A percentile compares a stretch with the other conserved stretches of the same genome.
These are phyloP conservation scores for Mionectes macconnelli DNA, from an alignment of 2,113 vertebrate species.

Conservation along the genomic window DNA sequence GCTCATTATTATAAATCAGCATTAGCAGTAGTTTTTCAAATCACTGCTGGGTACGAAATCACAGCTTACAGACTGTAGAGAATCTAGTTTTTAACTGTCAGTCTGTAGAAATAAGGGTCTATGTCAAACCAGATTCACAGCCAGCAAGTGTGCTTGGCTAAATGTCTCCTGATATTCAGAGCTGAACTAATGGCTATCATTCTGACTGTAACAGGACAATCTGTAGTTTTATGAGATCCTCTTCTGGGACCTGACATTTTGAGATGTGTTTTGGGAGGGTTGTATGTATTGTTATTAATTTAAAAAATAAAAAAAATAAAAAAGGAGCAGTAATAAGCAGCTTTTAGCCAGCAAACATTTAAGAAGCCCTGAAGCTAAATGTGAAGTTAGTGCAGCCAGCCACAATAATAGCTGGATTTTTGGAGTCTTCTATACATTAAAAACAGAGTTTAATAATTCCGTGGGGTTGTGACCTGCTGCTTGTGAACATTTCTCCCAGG, in stretches of 20 bases:
- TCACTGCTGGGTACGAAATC: not conserved
- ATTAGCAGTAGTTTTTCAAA: conserved; percentile 36
- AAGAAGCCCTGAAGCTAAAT: not conserved
- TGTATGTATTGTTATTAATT: not conserved
- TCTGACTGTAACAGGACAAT: not conserved
- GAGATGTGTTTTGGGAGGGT: not conserved
- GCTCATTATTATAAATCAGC: conserved; percentile 35
- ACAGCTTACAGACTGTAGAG: conserved; percentile 13
- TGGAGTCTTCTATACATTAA: not conserved
- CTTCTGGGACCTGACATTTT: not conserved
- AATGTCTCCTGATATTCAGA: conserved; percentile 22
- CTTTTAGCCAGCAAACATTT: not conserved
- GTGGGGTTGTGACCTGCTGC: not conserved
- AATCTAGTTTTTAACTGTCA: not conserved
- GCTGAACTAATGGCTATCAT: conserved; percentile 18
- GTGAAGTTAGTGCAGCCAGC: not conserved
- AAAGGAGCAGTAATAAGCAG: not conserved
- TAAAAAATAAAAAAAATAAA: not conserved
- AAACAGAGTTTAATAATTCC: not conserved
- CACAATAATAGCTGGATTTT: not conserved
- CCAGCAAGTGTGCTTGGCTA: not conserved
- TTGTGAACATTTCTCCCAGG: not conserved
- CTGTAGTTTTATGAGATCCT: not conserved
- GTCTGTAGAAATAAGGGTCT: not conserved
- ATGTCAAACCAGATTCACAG: not conserved